phyloP scores from a whole-genome alignment of 2,113 vertebrate species.

The Sylvilagus bachmani region DNA sequence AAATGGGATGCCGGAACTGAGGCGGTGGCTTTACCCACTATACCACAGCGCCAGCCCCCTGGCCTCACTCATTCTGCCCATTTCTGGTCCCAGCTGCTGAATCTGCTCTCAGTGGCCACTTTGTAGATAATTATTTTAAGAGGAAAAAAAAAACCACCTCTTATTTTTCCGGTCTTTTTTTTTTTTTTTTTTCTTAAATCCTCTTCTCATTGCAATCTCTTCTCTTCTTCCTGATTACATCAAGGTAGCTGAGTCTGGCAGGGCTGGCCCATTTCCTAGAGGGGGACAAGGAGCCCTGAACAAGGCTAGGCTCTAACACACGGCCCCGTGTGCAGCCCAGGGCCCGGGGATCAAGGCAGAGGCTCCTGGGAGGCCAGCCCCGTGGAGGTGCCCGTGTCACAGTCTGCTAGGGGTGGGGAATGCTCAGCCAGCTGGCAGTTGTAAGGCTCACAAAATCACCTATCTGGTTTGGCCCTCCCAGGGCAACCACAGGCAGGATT shows the following conservation, averaged over 20 bases:
- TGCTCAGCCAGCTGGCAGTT: too few relatives aligned
- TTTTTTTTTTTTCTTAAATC: neutral
- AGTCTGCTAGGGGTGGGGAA: too few relatives aligned
- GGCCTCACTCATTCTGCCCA: too few relatives aligned
- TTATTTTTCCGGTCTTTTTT: neutral
- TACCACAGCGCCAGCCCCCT: too few relatives aligned
- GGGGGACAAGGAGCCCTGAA: neutral
- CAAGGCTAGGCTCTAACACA: accelerated
- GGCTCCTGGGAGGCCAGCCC: accelerated
- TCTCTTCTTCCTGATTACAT: neutral
- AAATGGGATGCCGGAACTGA: too few relatives aligned
- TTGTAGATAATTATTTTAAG: neutral
- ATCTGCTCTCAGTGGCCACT: too few relatives aligned
- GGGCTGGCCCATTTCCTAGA: neutral
- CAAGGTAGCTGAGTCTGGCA: accelerated
- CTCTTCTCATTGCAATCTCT: too few relatives aligned
- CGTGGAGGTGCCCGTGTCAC: neutral
- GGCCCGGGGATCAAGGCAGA: neutral
- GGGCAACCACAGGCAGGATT: too few relatives aligned
- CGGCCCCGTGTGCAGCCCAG: too few relatives aligned
- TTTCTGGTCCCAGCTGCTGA: neutral
- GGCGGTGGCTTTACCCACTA: too few relatives aligned
- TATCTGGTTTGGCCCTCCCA: too few relatives aligned
- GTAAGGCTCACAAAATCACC: too few relatives aligned
- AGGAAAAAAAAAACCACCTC: neutral